Percentiles rank a stretch among this genome's conserved stretches.
Evolutionary conservation across 2,888 invertebrate species (phyloP).

Genomic region (Acanthosoma haemorrhoidale): DNA sequence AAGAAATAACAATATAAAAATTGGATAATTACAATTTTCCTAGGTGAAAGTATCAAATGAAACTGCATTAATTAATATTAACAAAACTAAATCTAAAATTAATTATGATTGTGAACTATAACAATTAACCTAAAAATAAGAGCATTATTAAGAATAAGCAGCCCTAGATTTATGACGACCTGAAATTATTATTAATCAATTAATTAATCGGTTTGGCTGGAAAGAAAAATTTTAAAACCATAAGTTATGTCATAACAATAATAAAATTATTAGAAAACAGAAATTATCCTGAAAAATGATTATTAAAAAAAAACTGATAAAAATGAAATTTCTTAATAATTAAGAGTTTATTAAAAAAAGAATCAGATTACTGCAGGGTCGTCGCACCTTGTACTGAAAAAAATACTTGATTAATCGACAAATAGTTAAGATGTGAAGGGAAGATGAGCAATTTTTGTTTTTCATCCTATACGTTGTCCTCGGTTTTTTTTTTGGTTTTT

Average conservation of each 20-base stretch:
- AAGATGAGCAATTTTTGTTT: not conserved
- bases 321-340: conserved; percentile 6
- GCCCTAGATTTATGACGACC: conserved; percentile 17
- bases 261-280: conserved; percentile 23
- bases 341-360: not conserved
- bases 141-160: not conserved
- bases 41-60: not conserved
- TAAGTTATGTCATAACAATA: conserved; percentile 5
- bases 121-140: conserved; percentile 16
- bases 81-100: not conserved
- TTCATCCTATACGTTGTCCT: not conserved
- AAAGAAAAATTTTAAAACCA: conserved; percentile 18
- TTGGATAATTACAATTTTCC: not conserved
- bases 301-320: conserved; percentile 24
- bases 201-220: conserved; percentile 12
- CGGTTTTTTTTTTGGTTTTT: not conserved
- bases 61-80: not conserved
- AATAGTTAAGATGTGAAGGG: not conserved
- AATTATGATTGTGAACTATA: not conserved
- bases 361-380: conserved; percentile 17
- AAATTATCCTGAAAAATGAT: conserved; percentile 23
- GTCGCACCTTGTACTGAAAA: conserved; percentile 28
- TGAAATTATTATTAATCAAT: conserved; percentile 27
- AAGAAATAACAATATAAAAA: no score
- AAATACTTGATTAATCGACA: conserved; percentile 22